Conservation (phyloP, 1,140 invertebrate species). For the Eulimnadia texana region DNA sequence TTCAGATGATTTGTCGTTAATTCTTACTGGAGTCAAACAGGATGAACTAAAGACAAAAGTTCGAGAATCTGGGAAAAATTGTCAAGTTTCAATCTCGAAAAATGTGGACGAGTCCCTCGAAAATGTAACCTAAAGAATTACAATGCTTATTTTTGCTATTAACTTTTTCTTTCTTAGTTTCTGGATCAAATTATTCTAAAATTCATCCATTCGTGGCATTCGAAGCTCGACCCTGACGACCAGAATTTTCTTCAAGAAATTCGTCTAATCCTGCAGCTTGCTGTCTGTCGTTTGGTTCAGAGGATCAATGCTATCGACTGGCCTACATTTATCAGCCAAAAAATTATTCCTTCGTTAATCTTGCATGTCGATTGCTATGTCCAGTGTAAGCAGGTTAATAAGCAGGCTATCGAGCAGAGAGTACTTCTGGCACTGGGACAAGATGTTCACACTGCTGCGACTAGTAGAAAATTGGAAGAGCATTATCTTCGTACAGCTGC, state of each 20-base stretch:
- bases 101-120: background rate
- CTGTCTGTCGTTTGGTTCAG: background rate
- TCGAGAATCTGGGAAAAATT: background rate
- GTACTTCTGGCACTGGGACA: background rate
- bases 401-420: background rate
- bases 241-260: background rate
- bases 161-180: background rate
- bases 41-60: background rate
- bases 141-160: background rate
- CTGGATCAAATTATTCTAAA: background rate
- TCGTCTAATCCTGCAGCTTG: background rate
- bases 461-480: background rate
- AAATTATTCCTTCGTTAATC: background rate
- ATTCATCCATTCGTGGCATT: background rate
- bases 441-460: background rate
- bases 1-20: background rate
- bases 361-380: slow-evolving; percentile 2
- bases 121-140: background rate
- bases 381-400: background rate
- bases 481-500: background rate
- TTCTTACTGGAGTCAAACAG: background rate
- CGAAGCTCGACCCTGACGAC: background rate
- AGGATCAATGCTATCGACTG: background rate
- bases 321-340: background rate
- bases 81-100: background rate